Percentiles rank a stretch among this genome's conserved stretches.
These are phyloP conservation scores for Ganaspis sp. DNA, from an alignment of 1,140 invertebrate genomes.

Conservation along the genomic window DNA sequence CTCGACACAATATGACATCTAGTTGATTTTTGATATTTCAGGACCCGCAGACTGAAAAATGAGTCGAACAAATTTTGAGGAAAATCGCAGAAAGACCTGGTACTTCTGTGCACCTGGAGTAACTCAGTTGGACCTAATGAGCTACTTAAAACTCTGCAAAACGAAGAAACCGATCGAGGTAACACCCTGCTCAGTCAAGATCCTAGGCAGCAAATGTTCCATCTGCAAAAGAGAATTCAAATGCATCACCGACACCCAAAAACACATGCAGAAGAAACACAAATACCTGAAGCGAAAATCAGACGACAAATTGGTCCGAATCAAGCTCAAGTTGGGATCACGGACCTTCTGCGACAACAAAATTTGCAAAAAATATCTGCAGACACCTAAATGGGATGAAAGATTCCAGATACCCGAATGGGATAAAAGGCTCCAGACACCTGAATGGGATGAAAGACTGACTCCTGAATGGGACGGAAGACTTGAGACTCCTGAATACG, in stretches of 20 bases:
- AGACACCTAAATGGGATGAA: neutral
- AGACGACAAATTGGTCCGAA: neutral
- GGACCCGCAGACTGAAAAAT: neutral
- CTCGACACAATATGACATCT: neutral
- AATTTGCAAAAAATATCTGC: neutral
- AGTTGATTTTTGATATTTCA: conserved; percentile 1
- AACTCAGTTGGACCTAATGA: neutral
- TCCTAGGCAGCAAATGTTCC: neutral
- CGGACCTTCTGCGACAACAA: neutral
- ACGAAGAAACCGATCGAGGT: neutral
- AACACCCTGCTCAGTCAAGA: neutral
- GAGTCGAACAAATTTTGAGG: neutral
- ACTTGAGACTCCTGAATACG: too few species aligned
- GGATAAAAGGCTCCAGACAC: too few species aligned
- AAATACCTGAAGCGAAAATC: neutral
- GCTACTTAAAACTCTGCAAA: neutral
- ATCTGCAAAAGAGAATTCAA: neutral
- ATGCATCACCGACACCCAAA: neutral
- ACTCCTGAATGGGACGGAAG: too few species aligned
- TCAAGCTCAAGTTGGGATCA: neutral
- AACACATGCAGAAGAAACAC: neutral
- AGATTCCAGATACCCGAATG: neutral
- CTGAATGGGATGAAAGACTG: too few species aligned
- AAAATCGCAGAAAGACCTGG: neutral
- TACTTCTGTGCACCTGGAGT: neutral